Percentiles rank a stretch among this genome's conserved stretches.
These are phyloP conservation scores for Meliscaeva auricollis DNA, from an alignment of 2,888 invertebrate genomes.

Conservation along the genomic window DNA sequence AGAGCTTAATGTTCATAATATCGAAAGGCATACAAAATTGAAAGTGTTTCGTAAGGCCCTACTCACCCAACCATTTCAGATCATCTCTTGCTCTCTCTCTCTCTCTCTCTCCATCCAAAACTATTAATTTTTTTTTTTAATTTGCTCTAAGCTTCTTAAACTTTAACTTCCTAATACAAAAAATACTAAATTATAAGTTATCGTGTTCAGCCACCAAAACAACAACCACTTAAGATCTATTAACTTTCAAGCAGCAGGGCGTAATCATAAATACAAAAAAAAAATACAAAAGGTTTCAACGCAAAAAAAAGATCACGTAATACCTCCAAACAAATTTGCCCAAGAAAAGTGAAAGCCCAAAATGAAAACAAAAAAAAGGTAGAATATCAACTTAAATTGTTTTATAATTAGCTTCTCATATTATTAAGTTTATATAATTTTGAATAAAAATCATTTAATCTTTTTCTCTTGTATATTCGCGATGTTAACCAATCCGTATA, in stretches of 20 bases:
- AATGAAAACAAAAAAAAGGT: conserved; percentile 37
- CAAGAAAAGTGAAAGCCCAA: conserved; percentile 71
- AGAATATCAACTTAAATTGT: conserved; percentile 58
- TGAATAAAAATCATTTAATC: conserved; percentile 25
- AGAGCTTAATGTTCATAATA: too few relatives aligned
- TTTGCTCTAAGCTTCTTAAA: conserved; percentile 14
- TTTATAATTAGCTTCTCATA: conserved; percentile 70
- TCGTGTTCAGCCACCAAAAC: conserved; percentile 23
- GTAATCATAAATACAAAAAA: conserved; percentile 33
- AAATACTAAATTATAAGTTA: conserved; percentile 5
- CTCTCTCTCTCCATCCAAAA: too few relatives aligned
- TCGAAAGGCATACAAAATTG: too few relatives aligned
- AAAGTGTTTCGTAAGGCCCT: too few relatives aligned
- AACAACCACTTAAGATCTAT: conserved; percentile 37
- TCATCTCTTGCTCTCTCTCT: too few relatives aligned
- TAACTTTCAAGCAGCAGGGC: conserved; percentile 60
- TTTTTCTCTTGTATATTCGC: conserved; percentile 10
- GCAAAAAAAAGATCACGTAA: conserved; percentile 67
- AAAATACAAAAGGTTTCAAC: conserved; percentile 29
- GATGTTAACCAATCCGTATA: conserved; percentile 26
- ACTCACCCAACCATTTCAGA: too few relatives aligned
- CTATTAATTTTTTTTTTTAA: too few relatives aligned
- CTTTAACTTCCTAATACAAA: background rate
- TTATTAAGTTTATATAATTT: conserved; percentile 49
- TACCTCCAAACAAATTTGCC: conserved; percentile 55